Evolutionary conservation across 2,113 vertebrate genomes (phyloP).

Genomic region (Brachypodius melanocephalos): DNA sequence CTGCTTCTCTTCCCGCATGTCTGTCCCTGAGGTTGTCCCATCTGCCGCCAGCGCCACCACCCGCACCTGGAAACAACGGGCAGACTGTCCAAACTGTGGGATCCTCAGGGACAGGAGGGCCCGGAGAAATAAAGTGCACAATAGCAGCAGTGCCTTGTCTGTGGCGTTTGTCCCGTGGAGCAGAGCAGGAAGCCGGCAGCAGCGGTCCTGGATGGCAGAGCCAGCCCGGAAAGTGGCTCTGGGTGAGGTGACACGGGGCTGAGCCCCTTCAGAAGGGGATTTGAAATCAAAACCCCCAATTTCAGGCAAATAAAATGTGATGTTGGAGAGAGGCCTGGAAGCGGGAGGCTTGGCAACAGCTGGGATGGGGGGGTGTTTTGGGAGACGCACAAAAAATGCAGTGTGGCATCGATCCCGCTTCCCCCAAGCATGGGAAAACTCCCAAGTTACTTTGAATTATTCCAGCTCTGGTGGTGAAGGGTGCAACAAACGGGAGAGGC

Average conservation of each 20-base stretch:
- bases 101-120: not conserved
- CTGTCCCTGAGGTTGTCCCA: not conserved
- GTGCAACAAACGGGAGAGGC: not conserved
- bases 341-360: rapidly evolving
- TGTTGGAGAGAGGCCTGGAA: not conserved
- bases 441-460: not conserved
- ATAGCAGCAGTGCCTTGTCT: constrained; percentile 16
- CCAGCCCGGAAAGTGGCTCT: not conserved
- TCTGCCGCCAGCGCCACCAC: not conserved
- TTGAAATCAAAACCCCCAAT: rapidly evolving
- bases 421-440: not conserved
- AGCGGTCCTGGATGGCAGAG: rapidly evolving
- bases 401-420: rapidly evolving
- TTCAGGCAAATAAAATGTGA: rapidly evolving
- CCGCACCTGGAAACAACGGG: not conserved
- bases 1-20: not conserved
- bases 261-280: rapidly evolving
- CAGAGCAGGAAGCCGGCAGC: rapidly evolving
- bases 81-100: not conserved
- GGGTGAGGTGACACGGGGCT: rapidly evolving
- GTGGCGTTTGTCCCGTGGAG: not conserved
- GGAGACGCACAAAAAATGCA: rapidly evolving
- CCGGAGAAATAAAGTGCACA: constrained; percentile 26
- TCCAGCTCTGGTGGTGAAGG: not conserved
- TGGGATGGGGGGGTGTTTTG: not conserved